Percentiles rank a stretch among this genome's conserved stretches.
phyloP scores from a whole-genome alignment of 64 coral and sea anemone species.

The Dendrophyllia cribrosa region DNA sequence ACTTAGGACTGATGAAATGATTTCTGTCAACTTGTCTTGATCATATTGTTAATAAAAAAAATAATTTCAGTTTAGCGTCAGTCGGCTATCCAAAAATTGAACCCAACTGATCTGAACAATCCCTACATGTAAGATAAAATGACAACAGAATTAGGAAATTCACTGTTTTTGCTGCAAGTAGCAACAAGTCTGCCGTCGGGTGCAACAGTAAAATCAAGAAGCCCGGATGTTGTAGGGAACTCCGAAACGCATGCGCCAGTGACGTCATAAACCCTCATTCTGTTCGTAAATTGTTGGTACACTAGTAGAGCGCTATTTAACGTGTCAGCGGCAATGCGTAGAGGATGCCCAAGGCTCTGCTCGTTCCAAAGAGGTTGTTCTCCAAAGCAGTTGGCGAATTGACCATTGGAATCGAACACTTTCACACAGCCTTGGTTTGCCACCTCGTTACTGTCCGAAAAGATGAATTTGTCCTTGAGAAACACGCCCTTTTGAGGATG shows the following conservation, averaged over 20 bases:
- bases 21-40: too few species aligned
- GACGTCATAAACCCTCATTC: constrained; percentile 39
- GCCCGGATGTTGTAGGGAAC: constrained; percentile 26
- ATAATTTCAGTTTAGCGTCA: too few species aligned
- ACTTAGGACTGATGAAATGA: too few species aligned
- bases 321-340: constrained; percentile 41
- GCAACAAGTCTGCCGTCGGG: not conserved
- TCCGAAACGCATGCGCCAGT: constrained; percentile 36
- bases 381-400: constrained; percentile 9
- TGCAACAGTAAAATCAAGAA: constrained; percentile 29
- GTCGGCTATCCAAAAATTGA: too few species aligned
- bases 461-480: constrained; percentile 34
- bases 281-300: constrained; percentile 21
- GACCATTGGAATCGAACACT: constrained; percentile 20
- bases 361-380: constrained; percentile 44
- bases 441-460: constrained; percentile 24
- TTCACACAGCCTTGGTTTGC: constrained; percentile 31
- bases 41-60: too few species aligned
- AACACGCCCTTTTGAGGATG: constrained; percentile 36
- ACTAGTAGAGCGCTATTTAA: constrained; percentile 12
- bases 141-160: constrained; percentile 39
- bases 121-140: constrained; percentile 35
- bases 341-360: constrained; percentile 24
- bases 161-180: constrained; percentile 34
- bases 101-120: too few species aligned